Conservation (phyloP, 2,888 invertebrate species). For the Dolichomitus sp. region DNA sequence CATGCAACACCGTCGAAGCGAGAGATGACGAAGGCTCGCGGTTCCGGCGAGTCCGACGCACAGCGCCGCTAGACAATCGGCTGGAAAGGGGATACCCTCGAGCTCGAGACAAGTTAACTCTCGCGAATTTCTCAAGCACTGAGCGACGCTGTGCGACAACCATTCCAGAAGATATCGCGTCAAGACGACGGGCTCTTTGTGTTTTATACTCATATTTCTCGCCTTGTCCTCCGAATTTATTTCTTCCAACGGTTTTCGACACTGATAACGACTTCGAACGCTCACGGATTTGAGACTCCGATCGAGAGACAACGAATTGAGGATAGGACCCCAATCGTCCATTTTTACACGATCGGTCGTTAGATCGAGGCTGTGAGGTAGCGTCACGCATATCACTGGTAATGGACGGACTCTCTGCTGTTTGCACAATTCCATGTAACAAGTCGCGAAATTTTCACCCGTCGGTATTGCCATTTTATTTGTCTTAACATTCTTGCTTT, state of each 20-base stretch:
- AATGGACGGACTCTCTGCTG: conserved; percentile 79
- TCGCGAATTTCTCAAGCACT: conserved; percentile 89
- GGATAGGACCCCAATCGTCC: conserved; percentile 92
- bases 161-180: conserved; percentile 91
- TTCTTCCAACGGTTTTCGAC: conserved; percentile 87
- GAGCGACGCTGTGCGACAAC: conserved; percentile 89
- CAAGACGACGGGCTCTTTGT: conserved; percentile 89
- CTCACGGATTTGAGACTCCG: conserved; percentile 90
- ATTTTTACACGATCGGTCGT: conserved; percentile 92
- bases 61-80: conserved; percentile 89
- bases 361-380: conserved; percentile 89
- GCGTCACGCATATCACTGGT: conserved; percentile 81
- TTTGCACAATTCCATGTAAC: conserved; percentile 84
- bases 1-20: conserved; percentile 90
- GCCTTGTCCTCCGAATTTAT: conserved; percentile 89
- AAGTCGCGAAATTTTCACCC: conserved; percentile 80
- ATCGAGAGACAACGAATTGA: conserved; percentile 91
- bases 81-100: conserved; percentile 91
- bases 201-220: conserved; percentile 87
- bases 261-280: conserved; percentile 89
- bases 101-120: conserved; percentile 89
- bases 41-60: conserved; percentile 89
- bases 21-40: conserved; percentile 90
- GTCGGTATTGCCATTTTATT: conserved; percentile 72
- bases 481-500: not conserved